A percentile compares a stretch with the other conserved stretches of the same genome.
Evolutionary conservation across 23 tunicate species (phyloP).

Genomic region (Diplosoma virens): DNA sequence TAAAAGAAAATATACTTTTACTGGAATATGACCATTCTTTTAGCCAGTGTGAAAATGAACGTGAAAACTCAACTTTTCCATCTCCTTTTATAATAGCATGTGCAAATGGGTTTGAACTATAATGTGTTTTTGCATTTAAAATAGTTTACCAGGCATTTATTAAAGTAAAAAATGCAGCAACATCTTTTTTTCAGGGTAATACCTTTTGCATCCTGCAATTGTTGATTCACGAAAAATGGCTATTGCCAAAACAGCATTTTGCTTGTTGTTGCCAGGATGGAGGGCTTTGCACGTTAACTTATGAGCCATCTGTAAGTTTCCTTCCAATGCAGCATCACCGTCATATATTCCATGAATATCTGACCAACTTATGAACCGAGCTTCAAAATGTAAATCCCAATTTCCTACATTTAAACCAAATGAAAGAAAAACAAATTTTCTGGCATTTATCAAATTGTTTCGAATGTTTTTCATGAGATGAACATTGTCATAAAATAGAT

Average conservation of each 20-base stretch:
- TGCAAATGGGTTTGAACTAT: too few species aligned
- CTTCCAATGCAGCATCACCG: neutral
- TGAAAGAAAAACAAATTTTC: conserved; percentile 21
- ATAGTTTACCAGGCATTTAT: conserved; percentile 2
- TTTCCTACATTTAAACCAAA: neutral
- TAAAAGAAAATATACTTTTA: too few species aligned
- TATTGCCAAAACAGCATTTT: conserved; percentile 1
- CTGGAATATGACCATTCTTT: too few species aligned
- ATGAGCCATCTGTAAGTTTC: conserved; percentile 4
- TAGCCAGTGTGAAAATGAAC: too few species aligned
- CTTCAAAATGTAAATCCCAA: too few species aligned
- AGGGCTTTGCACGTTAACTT: neutral
- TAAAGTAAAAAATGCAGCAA: neutral
- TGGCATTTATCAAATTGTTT: conserved; percentile 12
- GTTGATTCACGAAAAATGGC: conserved; percentile 5
- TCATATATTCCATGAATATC: neutral
- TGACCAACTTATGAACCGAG: neutral
- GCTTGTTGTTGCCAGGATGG: conserved; percentile 21
- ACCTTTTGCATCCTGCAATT: conserved; percentile 16
- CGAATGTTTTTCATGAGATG: conserved; percentile 16
- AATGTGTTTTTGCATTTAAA: too few species aligned
- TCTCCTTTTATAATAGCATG: too few species aligned
- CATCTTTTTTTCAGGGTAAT: conserved; percentile 8
- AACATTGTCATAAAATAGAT: conserved; percentile 24
- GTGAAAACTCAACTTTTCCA: too few species aligned